Percentiles rank a stretch among this genome's conserved stretches.
These are phyloP conservation scores for Petrocephalus microphthalmus DNA, from an alignment of 2,113 vertebrate species.

Conservation along the genomic window DNA sequence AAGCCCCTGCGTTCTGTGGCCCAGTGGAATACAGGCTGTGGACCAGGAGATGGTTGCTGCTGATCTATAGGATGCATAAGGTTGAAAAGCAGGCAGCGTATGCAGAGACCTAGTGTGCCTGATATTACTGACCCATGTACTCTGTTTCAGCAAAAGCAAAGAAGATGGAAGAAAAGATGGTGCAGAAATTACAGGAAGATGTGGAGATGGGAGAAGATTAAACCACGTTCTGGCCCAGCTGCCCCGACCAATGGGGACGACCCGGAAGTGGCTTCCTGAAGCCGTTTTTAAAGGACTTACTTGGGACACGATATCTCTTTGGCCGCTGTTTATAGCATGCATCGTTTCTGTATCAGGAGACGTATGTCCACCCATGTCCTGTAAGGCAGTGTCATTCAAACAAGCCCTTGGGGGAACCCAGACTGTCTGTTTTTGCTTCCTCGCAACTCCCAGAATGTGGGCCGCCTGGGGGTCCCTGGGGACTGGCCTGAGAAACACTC, in stretches of 20 bases:
- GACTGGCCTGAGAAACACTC: no score
- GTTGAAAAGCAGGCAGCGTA: neutral
- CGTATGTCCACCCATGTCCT: neutral
- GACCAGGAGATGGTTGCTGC: neutral
- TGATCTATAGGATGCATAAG: neutral
- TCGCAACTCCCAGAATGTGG: no score
- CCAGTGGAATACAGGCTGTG: neutral
- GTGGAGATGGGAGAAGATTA: conserved; percentile 75
- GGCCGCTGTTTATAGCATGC: neutral
- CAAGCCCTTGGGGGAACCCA: no score
- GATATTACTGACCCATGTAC: neutral
- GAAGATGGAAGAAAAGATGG: conserved; percentile 90
- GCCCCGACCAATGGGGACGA: neutral
- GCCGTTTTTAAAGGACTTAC: conserved; percentile 1
- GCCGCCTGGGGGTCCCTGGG: no score
- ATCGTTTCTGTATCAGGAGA: neutral
- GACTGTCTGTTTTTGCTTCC: no score
- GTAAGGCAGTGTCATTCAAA: neutral
- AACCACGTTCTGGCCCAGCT: neutral
- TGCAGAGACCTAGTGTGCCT: neutral
- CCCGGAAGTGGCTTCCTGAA: neutral
- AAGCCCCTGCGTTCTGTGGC: neutral
- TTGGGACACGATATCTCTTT: neutral
- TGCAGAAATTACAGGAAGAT: conserved; percentile 82
- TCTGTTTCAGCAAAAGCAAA: conserved; percentile 73